Percentiles rank a stretch among this genome's conserved stretches.
These are phyloP conservation scores for Barnardius zonarius DNA, from an alignment of 2,113 vertebrate genomes.

Conservation along the genomic window DNA sequence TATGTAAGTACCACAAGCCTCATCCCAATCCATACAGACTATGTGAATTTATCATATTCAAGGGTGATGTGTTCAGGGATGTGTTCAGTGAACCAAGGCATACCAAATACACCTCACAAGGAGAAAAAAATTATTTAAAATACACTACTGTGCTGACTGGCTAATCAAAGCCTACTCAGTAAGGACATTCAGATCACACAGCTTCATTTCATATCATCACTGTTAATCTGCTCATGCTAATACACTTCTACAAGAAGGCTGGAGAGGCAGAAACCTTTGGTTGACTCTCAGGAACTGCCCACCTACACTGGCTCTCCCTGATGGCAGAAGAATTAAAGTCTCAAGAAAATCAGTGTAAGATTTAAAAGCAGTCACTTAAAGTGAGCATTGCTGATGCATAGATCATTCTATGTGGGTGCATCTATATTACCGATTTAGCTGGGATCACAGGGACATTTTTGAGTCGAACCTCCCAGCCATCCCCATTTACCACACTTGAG, in stretches of 20 bases:
- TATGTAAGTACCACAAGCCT: neutral
- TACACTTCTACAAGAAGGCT: neutral
- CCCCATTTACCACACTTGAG: neutral
- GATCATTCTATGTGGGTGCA: neutral
- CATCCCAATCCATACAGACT: neutral
- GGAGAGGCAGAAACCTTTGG: neutral
- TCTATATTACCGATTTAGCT: neutral
- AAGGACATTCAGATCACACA: neutral
- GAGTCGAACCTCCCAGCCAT: neutral
- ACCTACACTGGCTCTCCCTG: neutral
- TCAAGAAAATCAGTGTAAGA: neutral
- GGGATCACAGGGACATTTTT: neutral
- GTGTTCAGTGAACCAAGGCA: conserved; percentile 16
- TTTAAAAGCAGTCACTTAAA: neutral
- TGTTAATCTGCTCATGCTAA: neutral
- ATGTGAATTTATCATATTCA: neutral
- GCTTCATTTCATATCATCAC: neutral
- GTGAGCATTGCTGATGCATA: neutral
- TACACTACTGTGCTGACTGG: neutral
- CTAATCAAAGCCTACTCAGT: conserved; percentile 5
- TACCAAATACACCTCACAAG: neutral
- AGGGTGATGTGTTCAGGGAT: neutral
- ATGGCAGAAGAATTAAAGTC: neutral
- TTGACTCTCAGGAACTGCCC: neutral
- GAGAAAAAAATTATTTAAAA: neutral